These are phyloP conservation scores for Eupithecia subfuscata DNA, from an alignment of 2,888 invertebrate genomes.

Conservation along the genomic window DNA sequence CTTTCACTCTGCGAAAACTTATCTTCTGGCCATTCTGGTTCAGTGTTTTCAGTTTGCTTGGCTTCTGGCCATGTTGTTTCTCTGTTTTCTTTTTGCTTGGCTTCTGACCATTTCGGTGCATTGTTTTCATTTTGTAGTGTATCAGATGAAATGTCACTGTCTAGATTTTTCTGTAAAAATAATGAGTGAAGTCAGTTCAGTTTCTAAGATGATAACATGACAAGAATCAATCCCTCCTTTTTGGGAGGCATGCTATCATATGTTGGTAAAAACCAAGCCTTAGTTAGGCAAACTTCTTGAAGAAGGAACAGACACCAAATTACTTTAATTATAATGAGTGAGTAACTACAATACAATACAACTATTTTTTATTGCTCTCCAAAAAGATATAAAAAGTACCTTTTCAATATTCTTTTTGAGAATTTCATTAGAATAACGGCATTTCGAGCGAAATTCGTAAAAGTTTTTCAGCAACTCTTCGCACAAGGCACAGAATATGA, in stretches of 20 bases:
- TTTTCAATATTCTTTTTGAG: background rate
- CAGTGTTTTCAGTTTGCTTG: background rate
- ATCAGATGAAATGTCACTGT: background rate
- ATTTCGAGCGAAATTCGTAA: slow-evolving; percentile 1
- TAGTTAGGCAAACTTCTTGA: background rate
- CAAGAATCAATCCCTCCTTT: no score
- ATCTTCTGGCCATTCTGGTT: background rate
- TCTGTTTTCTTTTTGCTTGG: background rate
- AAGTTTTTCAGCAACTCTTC: slow-evolving; percentile 8
- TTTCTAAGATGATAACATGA: background rate
- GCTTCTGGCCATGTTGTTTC: background rate
- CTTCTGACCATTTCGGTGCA: background rate
- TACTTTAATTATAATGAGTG: no score
- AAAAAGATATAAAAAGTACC: background rate
- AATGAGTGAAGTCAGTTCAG: background rate
- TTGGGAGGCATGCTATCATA: no score
- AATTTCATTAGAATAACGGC: slow-evolving; percentile 1
- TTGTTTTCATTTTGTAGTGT: background rate
- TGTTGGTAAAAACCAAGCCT: no score
- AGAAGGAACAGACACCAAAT: background rate
- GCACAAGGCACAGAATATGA: background rate
- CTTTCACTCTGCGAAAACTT: background rate
- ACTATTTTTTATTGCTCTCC: no score
- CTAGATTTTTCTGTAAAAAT: background rate
- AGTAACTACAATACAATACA: no score